phyloP scores from a whole-genome alignment of 92 coral and sea anemone genomes.

The Porites cylindrica region DNA sequence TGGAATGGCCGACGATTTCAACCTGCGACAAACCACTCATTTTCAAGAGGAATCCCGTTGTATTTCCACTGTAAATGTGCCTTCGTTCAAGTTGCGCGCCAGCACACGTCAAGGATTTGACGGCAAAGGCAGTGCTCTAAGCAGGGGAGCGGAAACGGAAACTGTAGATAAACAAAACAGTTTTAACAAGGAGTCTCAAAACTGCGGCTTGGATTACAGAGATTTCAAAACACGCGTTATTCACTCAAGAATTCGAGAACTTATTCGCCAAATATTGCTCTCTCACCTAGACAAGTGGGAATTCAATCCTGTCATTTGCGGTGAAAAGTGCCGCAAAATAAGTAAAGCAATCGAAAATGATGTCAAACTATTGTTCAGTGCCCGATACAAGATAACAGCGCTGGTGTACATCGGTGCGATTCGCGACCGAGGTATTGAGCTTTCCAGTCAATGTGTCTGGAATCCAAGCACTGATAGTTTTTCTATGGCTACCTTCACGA shows the following conservation, averaged over 20 bases:
- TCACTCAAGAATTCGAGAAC: constrained; percentile 53
- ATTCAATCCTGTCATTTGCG: constrained; percentile 74
- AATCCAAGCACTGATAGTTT: constrained; percentile 73
- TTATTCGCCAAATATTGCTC: constrained; percentile 49
- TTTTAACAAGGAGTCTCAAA: neutral
- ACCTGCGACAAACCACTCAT: neutral
- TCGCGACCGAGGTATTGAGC: constrained; percentile 71
- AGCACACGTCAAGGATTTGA: constrained; percentile 7
- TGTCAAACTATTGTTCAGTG: constrained; percentile 65
- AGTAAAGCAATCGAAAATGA: constrained; percentile 69
- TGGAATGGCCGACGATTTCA: neutral
- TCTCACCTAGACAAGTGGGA: constrained; percentile 68
- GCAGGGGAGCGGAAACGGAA: constrained; percentile 48
- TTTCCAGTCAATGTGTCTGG: constrained; percentile 84
- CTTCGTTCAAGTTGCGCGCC: constrained; percentile 24
- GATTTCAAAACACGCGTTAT: neutral
- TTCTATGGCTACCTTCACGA: constrained; percentile 64
- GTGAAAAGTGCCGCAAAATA: constrained; percentile 63
- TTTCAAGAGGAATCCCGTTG: neutral
- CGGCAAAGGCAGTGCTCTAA: neutral
- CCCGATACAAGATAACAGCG: constrained; percentile 64
- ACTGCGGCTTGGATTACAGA: neutral
- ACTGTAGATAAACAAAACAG: constrained; percentile 35
- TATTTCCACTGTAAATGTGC: neutral
- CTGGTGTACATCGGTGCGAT: constrained; percentile 77